phyloP scores from a whole-genome alignment of 2,888 invertebrate genomes.

The Diloba caeruleocephala region DNA sequence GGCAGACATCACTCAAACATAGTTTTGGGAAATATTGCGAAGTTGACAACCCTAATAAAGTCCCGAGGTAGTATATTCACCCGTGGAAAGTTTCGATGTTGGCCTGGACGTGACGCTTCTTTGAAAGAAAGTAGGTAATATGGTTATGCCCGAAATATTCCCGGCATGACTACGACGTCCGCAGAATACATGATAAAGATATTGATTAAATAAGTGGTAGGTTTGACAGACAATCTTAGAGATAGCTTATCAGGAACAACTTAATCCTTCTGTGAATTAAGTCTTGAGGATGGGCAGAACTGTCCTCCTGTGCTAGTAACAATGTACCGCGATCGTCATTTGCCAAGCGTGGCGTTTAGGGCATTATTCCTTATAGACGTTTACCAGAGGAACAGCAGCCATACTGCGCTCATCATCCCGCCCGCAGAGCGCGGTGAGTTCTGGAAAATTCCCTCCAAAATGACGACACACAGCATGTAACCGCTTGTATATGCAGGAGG shows the following conservation, averaged over 20 bases:
- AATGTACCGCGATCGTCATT: no score
- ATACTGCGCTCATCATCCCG: no score
- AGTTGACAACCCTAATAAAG: constrained; percentile 39
- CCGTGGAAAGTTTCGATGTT: constrained; percentile 45
- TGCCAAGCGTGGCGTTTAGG: no score
- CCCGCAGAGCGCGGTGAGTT: no score
- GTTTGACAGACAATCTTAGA: constrained; percentile 3
- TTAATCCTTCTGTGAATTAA: no score
- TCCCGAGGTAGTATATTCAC: constrained; percentile 37
- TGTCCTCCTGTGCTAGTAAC: not conserved
- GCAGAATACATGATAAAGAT: constrained; percentile 40
- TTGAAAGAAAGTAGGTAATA: constrained; percentile 46
- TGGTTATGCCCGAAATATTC: constrained; percentile 44
- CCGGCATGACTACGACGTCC: constrained; percentile 23
- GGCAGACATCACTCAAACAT: no score
- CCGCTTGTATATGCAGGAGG: no score
- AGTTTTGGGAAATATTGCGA: constrained; percentile 1
- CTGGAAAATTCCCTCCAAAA: no score
- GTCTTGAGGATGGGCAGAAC: not conserved
- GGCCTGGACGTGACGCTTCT: constrained; percentile 45
- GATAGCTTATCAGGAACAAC: no score
- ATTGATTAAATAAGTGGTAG: constrained; percentile 37
- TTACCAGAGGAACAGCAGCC: no score
- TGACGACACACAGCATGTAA: no score
- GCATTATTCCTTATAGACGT: no score